Evolutionary conservation across 2,888 invertebrate genomes (phyloP).

Genomic region (Lycocerus yunnanus): DNA sequence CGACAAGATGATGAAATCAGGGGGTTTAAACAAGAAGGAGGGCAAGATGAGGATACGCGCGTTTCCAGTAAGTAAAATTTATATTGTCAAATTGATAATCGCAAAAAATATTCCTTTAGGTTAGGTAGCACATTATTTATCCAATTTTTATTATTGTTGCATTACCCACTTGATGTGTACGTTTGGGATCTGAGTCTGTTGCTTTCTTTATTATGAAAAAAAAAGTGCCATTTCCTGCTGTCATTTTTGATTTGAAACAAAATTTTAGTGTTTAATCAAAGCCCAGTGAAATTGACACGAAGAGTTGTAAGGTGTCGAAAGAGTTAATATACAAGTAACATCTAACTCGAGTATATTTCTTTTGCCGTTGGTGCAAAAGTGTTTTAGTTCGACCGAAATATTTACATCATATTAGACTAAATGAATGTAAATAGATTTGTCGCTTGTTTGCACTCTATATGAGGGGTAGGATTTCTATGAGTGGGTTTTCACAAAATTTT

Average conservation of each 20-base stretch:
- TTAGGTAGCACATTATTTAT: background rate
- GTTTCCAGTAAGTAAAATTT: slow-evolving; percentile 83
- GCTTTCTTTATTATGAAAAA: background rate
- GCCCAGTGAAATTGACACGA: slow-evolving; percentile 22
- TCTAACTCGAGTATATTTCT: background rate
- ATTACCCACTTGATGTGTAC: background rate
- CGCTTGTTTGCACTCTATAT: slow-evolving; percentile 27
- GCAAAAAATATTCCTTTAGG: background rate
- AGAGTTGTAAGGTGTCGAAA: slow-evolving; percentile 12
- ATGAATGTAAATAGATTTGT: background rate
- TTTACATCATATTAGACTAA: background rate
- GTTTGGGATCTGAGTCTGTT: background rate
- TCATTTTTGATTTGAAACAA: slow-evolving; percentile 25
- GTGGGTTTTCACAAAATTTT: slow-evolving; percentile 43
- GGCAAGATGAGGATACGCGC: slow-evolving; percentile 98
- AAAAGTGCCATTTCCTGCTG: slow-evolving; percentile 4
- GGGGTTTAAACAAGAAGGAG: slow-evolving; percentile 84
- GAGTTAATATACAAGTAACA: background rate
- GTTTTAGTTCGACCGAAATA: background rate
- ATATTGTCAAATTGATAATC: slow-evolving; percentile 1
- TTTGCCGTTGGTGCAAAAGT: background rate
- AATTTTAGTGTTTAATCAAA: slow-evolving; percentile 28
- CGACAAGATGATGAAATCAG: slow-evolving; percentile 67
- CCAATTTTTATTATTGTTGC: background rate
- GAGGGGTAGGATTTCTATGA: slow-evolving; percentile 44